Conservation (phyloP, 2,113 vertebrate genomes). For the Ceratotherium simum region DNA sequence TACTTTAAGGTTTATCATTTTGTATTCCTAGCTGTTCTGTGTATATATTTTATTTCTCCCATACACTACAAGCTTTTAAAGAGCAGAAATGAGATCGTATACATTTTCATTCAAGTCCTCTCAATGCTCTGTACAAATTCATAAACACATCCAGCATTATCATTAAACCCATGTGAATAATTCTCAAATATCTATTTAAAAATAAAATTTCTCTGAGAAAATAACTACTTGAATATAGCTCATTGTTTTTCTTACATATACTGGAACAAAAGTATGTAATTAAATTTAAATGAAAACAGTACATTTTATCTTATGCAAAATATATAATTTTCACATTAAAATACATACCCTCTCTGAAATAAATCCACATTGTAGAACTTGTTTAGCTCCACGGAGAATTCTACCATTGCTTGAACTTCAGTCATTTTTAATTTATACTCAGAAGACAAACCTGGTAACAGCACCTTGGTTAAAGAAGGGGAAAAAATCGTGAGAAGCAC, state of each 20-base stretch:
- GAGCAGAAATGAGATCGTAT: neutral
- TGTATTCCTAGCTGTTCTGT: slow-evolving; percentile 10
- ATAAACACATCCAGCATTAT: slow-evolving; percentile 20
- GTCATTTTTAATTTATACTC: slow-evolving; percentile 94
- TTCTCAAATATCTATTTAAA: slow-evolving; percentile 33
- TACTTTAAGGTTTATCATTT: neutral
- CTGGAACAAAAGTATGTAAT: slow-evolving; percentile 13
- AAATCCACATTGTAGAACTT: slow-evolving; percentile 99
- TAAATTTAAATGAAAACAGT: slow-evolving; percentile 53
- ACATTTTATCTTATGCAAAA: slow-evolving; percentile 36
- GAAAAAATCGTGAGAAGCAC: slow-evolving; percentile 66
- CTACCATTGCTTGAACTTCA: slow-evolving; percentile 99
- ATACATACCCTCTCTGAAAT: slow-evolving; percentile 98
- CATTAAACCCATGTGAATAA: slow-evolving; percentile 45
- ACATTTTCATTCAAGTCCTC: neutral
- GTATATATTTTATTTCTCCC: slow-evolving; percentile 8
- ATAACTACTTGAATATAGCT: slow-evolving; percentile 34
- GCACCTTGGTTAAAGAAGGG: slow-evolving; percentile 86
- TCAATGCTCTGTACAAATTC: slow-evolving; percentile 45
- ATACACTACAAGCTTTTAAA: neutral
- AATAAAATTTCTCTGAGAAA: slow-evolving; percentile 56
- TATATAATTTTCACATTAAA: slow-evolving; percentile 58
- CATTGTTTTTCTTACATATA: neutral
- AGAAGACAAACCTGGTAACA: slow-evolving; percentile 87
- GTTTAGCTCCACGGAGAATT: slow-evolving; percentile 99